These are phyloP conservation scores for Netelia melanura DNA, from an alignment of 2,888 invertebrate genomes.

Conservation along the genomic window DNA sequence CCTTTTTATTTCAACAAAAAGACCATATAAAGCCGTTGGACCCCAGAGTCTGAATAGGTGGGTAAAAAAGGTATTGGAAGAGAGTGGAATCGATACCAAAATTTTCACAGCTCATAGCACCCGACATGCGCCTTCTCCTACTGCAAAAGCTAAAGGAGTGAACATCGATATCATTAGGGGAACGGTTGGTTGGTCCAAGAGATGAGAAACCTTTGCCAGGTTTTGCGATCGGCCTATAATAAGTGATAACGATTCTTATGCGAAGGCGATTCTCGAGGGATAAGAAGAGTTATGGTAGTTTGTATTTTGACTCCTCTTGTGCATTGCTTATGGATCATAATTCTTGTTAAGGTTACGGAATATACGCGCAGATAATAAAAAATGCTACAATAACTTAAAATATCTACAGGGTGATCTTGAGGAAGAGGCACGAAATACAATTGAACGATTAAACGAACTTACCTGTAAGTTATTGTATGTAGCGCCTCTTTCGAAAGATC, in stretches of 20 bases:
- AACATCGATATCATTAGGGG: constrained; percentile 23
- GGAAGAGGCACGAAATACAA: no score
- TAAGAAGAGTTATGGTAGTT: not conserved
- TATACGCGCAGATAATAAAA: no score
- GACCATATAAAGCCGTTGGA: not conserved
- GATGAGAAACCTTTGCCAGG: constrained; percentile 20
- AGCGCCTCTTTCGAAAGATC: no score
- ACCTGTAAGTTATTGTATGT: no score
- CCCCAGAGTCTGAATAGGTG: constrained; percentile 24
- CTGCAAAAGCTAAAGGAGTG: constrained; percentile 26
- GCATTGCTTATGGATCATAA: no score
- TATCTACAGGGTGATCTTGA: no score
- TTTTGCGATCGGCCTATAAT: constrained; percentile 24
- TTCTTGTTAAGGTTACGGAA: no score
- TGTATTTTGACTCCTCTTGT: not conserved
- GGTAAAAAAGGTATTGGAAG: not conserved
- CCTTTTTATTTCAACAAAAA: constrained; percentile 57
- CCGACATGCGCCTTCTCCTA: constrained; percentile 10
- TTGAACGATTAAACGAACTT: no score
- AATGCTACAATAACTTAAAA: no score
- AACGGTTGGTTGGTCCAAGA: constrained; percentile 12
- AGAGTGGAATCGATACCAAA: constrained; percentile 20
- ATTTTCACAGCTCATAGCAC: constrained; percentile 14
- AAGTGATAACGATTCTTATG: constrained; percentile 16
- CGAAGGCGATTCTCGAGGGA: constrained; percentile 18